Evolutionary conservation across 2,113 vertebrate species (phyloP).

Genomic region (Bettongia penicillata): DNA sequence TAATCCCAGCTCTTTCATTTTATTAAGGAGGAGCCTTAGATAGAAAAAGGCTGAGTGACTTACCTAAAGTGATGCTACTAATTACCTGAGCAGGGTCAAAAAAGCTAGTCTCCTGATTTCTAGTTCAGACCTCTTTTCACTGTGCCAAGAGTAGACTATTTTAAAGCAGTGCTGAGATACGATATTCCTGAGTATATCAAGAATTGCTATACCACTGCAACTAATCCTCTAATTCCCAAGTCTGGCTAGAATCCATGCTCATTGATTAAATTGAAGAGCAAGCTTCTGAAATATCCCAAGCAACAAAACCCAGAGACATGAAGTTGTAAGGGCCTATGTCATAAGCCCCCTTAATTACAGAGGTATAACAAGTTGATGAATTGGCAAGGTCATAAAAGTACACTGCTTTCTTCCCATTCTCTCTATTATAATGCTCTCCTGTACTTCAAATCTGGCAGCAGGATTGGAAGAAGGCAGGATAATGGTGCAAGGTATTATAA

Average conservation of each 20-base stretch:
- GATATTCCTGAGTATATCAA: not conserved
- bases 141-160: not conserved
- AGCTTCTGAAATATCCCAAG: constrained; percentile 44
- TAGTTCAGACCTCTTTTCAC: not conserved
- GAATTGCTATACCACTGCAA: not conserved
- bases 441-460: not conserved
- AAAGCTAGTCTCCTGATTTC: not conserved
- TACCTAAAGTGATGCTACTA: not conserved
- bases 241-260: not conserved
- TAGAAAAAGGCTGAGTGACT: not conserved
- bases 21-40: not conserved
- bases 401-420: constrained; percentile 28
- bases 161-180: not conserved
- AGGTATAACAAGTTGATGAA: constrained; percentile 29
- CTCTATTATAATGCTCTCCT: constrained; percentile 29
- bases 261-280: constrained; percentile 38
- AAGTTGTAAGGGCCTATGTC: constrained; percentile 25
- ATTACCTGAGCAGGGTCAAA: not conserved
- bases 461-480: constrained; percentile 50
- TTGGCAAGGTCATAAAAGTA: constrained; percentile 36
- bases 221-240: not conserved
- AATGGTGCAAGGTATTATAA: constrained; percentile 62
- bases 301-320: constrained; percentile 45
- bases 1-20: not conserved
- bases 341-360: constrained; percentile 55